Evolutionary conservation across 1,140 invertebrate species (phyloP), one percentile per base, ranked within the genome.

Genomic region (Subanguina moxae): DNA sequence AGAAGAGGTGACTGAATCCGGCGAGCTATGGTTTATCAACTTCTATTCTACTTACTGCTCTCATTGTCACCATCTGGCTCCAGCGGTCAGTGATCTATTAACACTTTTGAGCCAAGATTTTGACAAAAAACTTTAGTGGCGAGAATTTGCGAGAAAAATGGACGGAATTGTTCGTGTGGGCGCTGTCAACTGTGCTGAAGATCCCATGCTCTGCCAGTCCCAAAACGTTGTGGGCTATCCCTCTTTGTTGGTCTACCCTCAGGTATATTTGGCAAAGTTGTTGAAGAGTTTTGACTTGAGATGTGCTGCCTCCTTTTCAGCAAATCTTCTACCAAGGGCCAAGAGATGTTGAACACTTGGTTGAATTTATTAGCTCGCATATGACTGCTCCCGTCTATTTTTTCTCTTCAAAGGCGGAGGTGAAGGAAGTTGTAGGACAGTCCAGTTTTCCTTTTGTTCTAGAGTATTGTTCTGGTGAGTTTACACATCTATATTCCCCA

Each of bases 1-100:
- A 67, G 57, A 72, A 32, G 45, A 81, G 88, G 88, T 88, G 75
- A 86, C 89, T 42, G 84, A 86, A 67, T 88, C 86, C 21, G 85
- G 88, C 52, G 88, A 84, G 83, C 75, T 89, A 21, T 90, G 90
- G 89, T 89, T 92, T 76, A 87, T 92, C 59, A 91, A 92, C 83
- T 92, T 89, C 82, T 92, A 90, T 82, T 91, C 90, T 11, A 89
- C 90, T 9, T 89, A 88, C 83, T 92, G 91, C 82, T 88, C 88
- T 15, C 90, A 91, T 70, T 93, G 91, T 82, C 90, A 91, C 82
- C 85, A 87, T 56, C 84, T 92, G 64, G 90, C 89, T 32, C 86
- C 86, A 61, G 80, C 82, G 45, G 86, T 86, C 82, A 76, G 28
- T 70, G 1, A 69, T 32, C n/a, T 72, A n/a, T 5, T 5, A 64